Evolutionary conservation across 2,113 vertebrate genomes (phyloP), one percentile per base, ranked within the genome.

Genomic region (Megaceryle torquata): DNA sequence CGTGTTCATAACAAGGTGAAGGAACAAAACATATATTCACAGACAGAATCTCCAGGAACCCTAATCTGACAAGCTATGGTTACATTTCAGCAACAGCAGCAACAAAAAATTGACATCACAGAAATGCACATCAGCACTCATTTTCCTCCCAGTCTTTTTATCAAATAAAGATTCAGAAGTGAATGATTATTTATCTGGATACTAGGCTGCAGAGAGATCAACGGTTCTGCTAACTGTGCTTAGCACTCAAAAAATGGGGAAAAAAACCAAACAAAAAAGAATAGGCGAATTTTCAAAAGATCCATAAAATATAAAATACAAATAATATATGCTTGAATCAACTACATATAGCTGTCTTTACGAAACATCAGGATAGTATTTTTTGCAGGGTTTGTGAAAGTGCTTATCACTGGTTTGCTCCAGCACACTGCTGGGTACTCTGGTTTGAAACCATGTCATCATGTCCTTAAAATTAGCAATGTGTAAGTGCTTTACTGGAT

Each of bases 401-500:
- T 86, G 29, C 48, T 88, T 71, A 61, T 78, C n/a, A 16, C 24
- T 72, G 10, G 25, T 75, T 92, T 88, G n/a, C 56, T 82, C 60
- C 76, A 69, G 26, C 10, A 8, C n/a, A 31, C 56, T 79, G 53
- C 89, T 77, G 81, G 53, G 53, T 76, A 50, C 28, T 72, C 35
- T 89, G 88, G 54, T 50, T 79, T 76, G 56, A 94, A 86, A 76
- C 59, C 88, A 95, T 53, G 83, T 64, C 90, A 96, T 37, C 25
- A 5, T 65, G 44, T 84, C 72, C 83, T 95, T 91, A 88, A 89
- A 82, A 93, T 26, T 10, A 68, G 10, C 44, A 74, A 17, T 35
- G 28, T 82, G 31, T 84, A 89, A 93, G 92, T 95, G 92, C 86
- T 94, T 93, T 89, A 11, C 83, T 95, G 95, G 80, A 68, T 41